A percentile compares a stretch with the other conserved stretches of the same genome.
Evolutionary conservation across 2,888 invertebrate species (phyloP).

Genomic region (Drosophila siamana): DNA sequence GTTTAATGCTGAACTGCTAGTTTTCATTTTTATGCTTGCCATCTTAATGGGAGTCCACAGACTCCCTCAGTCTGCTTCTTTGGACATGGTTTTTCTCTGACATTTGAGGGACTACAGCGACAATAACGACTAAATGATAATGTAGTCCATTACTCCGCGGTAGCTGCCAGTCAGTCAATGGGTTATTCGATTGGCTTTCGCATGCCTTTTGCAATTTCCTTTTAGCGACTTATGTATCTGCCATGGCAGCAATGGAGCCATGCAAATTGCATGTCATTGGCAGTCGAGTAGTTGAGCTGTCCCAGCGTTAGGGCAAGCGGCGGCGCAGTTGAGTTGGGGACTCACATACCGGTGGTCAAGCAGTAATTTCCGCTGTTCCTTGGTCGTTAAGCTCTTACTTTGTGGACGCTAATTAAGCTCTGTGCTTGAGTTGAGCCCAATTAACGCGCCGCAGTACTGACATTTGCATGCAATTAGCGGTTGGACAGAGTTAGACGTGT

Average conservation of each 20-base stretch:
- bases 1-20: too few relatives aligned
- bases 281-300: constrained; percentile 23
- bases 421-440: constrained; percentile 69
- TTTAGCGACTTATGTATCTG: constrained; percentile 43
- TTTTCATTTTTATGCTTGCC: too few relatives aligned
- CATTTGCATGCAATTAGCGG: constrained; percentile 64
- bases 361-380: constrained; percentile 49
- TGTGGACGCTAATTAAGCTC: constrained; percentile 64
- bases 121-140: too few relatives aligned
- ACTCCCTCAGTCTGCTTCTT: too few relatives aligned
- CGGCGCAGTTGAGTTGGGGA: background rate
- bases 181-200: background rate
- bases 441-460: constrained; percentile 49
- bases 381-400: constrained; percentile 57
- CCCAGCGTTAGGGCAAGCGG: background rate
- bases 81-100: too few relatives aligned
- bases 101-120: too few relatives aligned
- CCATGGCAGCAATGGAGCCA: constrained; percentile 29
- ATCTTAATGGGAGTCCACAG: too few relatives aligned
- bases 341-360: constrained; percentile 40
- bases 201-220: constrained; percentile 37
- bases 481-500: constrained; percentile 11
- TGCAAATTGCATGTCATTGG: constrained; percentile 68
- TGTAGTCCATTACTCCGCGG: constrained; percentile 1
- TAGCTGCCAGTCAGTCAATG: constrained; percentile 16